Base-by-base conservation (phyloP, 37 sponge, comb jelly and placozoan genomes). In the Diacarnus erythraeanus region DNA sequence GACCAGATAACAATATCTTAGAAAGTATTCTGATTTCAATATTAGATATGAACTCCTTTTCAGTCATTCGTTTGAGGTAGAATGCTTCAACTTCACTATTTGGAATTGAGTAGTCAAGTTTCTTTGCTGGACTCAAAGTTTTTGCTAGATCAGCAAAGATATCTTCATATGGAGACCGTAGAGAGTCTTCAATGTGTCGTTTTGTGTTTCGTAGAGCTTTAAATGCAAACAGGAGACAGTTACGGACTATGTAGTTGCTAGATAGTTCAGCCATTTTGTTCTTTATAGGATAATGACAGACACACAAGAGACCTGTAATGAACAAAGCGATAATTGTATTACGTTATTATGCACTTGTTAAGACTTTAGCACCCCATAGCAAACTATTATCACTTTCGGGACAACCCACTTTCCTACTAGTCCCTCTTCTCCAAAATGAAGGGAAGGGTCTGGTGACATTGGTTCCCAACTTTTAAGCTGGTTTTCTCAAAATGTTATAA, bases 81-180 rank as follows among this genome's bases (percentile, higher is more conserved):
- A 79, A 86, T 23, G 75, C 23, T 41, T 86, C 86, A 15, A 86
- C 80, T n/a, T 77, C 78, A 27, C 74, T 68, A 74, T 79, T 79
- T 0, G 72, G 26, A 23, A 79, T 36, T 38, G 26, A 10, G 38
- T 1, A 21, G 18, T 82, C 74, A 1, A 39, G 31, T 38, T 63
- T 78, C 43, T 38, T 64, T 9, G 23, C 67, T 17, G 43, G 38
- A 22, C 51, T 25, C 25, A 72, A 9, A 2, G 67, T 37, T 3
- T 78, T 38, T 5, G 59, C 10, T 9, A 86, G 57, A 1, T 78
- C 33, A 0, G 64, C 57, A 51, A 34, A 86, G 75, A 73, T 74
- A 5, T 72, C 39, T 67, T 86, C 80, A 40, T 79, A 86, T 43
- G 67, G 72, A 5, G 79, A 68, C 51, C 3, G 27, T 1, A 47